These are phyloP conservation scores for Chlorodrepanis virens DNA, from an alignment of 2,113 vertebrate genomes.

Conservation along the genomic window DNA sequence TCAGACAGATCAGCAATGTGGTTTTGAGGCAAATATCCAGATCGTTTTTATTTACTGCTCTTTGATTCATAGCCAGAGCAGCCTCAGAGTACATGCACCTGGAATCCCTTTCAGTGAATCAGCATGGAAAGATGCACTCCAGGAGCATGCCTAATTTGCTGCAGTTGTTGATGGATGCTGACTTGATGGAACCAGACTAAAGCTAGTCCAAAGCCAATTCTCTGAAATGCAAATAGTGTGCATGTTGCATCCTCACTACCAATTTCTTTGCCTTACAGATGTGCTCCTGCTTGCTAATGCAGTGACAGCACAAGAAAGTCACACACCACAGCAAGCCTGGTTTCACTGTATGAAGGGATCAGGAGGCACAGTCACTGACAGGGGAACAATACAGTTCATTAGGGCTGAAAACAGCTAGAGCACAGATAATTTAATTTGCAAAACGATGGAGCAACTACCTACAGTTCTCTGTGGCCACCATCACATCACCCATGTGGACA, in stretches of 20 bases:
- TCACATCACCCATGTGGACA: background rate
- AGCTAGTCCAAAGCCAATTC: background rate
- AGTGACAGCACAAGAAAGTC: background rate
- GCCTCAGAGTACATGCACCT: background rate
- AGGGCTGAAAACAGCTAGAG: background rate
- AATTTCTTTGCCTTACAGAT: background rate
- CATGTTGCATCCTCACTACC: background rate
- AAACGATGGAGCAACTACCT: background rate
- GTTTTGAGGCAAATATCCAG: constrained; percentile 8
- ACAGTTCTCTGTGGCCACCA: background rate
- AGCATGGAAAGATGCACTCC: background rate
- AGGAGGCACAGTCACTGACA: background rate
- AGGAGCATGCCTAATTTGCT: background rate
- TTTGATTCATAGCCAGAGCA: background rate
- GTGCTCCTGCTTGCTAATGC: background rate
- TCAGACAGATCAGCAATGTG: background rate
- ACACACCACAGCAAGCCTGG: background rate
- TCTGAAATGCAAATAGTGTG: constrained; percentile 17
- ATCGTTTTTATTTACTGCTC: background rate
- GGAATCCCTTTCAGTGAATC: background rate
- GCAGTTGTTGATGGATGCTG: background rate
- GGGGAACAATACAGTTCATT: background rate
- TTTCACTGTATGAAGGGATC: background rate
- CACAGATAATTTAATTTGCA: background rate
- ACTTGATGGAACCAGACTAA: background rate